Evolutionary conservation across 2,797 vertebrate genomes (phyloP).

Genomic region (Alosa sapidissima): DNA sequence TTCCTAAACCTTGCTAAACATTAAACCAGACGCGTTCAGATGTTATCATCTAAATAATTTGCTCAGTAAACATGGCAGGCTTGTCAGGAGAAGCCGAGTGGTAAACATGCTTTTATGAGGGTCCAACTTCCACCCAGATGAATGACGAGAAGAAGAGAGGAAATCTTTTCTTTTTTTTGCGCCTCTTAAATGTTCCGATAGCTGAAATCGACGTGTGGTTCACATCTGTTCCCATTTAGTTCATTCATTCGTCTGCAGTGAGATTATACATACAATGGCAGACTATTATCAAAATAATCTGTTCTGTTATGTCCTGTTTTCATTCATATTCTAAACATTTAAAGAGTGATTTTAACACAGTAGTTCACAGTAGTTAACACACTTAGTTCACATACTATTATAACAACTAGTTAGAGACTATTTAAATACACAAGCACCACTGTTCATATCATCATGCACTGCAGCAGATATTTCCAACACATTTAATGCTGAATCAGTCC

Average conservation of each 20-base stretch:
- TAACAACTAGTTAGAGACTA: neutral
- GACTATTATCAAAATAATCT: too few relatives aligned
- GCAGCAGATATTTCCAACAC: neutral
- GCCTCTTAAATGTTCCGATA: neutral
- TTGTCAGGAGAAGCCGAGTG: conserved; percentile 32
- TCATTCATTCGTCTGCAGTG: neutral
- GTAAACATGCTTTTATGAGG: conserved; percentile 37
- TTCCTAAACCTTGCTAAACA: conserved; percentile 32
- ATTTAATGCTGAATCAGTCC: neutral
- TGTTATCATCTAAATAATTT: conserved; percentile 24
- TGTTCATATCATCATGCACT: neutral
- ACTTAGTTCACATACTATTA: neutral
- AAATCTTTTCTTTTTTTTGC: conserved; percentile 18
- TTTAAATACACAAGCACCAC: neutral
- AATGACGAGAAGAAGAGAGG: neutral
- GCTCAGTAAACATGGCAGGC: conserved; percentile 27
- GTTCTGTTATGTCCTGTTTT: too few relatives aligned
- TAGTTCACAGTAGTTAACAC: too few relatives aligned
- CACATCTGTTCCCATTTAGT: neutral
- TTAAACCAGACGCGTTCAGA: conserved; percentile 24
- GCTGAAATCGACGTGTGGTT: neutral
- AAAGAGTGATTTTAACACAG: too few relatives aligned
- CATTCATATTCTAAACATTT: too few relatives aligned
- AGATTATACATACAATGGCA: neutral
- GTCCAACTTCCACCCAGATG: conserved; percentile 38